These are phyloP conservation scores for Lepas anatifera DNA, from an alignment of 2,888 invertebrate genomes.

Conservation along the genomic window DNA sequence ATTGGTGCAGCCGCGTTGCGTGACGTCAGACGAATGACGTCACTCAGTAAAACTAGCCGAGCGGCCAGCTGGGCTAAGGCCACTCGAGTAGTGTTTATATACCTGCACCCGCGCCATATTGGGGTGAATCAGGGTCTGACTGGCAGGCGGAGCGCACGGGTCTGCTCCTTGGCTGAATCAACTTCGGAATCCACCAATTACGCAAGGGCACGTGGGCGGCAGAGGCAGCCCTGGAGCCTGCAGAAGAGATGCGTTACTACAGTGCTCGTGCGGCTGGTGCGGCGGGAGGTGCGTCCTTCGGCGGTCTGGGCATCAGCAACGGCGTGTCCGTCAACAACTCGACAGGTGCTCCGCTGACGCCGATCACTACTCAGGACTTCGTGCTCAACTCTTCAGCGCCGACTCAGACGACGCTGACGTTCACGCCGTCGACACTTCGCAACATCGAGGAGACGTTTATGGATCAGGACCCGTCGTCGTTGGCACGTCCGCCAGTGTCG, in stretches of 20 bases:
- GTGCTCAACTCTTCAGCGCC: no score
- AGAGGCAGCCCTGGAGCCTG: background rate
- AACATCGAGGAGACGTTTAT: conserved; percentile 83
- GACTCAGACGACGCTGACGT: conserved; percentile 81
- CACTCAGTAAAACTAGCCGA: background rate
- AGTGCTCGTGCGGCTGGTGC: background rate
- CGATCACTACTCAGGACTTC: no score
- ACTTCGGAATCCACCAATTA: background rate
- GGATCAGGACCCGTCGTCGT: conserved; percentile 53
- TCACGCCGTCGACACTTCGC: conserved; percentile 85
- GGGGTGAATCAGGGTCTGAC: background rate
- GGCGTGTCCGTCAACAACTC: no score
- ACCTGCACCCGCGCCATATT: background rate
- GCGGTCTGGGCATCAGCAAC: no score
- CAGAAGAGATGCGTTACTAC: background rate
- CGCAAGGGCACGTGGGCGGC: background rate
- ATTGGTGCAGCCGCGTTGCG: background rate
- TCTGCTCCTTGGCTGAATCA: background rate
- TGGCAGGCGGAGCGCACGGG: background rate
- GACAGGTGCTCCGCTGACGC: no score
- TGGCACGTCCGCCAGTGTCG: conserved; percentile 36
- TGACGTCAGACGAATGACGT: background rate
- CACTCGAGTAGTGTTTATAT: conserved; percentile 1
- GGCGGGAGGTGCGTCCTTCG: no score
- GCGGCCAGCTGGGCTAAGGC: background rate